phyloP scores from a whole-genome alignment of 1,140 invertebrate species.

The Formica exsecta region DNA sequence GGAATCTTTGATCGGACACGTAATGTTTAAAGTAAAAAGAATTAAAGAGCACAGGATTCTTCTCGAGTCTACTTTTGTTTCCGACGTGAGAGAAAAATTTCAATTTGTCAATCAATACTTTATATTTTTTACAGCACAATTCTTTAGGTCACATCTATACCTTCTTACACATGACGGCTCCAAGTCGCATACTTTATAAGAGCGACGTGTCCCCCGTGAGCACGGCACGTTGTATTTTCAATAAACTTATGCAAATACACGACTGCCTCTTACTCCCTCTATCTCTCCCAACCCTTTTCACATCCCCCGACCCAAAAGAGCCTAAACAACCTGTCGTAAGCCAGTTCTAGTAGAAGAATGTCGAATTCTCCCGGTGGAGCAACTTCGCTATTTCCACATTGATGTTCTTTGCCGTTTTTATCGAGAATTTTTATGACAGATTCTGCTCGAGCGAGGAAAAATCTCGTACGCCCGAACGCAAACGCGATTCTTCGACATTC shows the following conservation, averaged over 20 bases:
- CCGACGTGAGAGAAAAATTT: constrained; percentile 7
- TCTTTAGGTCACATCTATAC: neutral
- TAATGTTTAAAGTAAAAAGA: neutral
- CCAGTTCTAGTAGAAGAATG: constrained; percentile 77
- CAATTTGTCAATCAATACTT: constrained; percentile 28
- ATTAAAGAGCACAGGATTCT: neutral
- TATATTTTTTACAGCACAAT: constrained; percentile 22
- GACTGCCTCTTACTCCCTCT: neutral
- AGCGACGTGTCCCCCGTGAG: neutral
- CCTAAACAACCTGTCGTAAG: constrained; percentile 78
- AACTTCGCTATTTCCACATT: constrained; percentile 75
- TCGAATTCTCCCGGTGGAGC: constrained; percentile 75
- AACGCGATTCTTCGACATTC: constrained; percentile 70
- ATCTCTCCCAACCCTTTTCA: neutral
- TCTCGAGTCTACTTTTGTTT: neutral
- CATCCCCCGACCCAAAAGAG: constrained; percentile 12
- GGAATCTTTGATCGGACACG: neutral
- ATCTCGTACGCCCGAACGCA: constrained; percentile 68
- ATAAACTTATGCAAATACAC: constrained; percentile 62
- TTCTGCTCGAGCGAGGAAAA: constrained; percentile 58
- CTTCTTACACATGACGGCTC: constrained; percentile 30
- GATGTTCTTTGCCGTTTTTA: constrained; percentile 70
- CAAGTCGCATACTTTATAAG: constrained; percentile 45
- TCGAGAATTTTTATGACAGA: constrained; percentile 76
- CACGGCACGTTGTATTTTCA: constrained; percentile 4